Base-by-base conservation (phyloP, 2,797 vertebrate species). In the Austrolebias charrua region DNA sequence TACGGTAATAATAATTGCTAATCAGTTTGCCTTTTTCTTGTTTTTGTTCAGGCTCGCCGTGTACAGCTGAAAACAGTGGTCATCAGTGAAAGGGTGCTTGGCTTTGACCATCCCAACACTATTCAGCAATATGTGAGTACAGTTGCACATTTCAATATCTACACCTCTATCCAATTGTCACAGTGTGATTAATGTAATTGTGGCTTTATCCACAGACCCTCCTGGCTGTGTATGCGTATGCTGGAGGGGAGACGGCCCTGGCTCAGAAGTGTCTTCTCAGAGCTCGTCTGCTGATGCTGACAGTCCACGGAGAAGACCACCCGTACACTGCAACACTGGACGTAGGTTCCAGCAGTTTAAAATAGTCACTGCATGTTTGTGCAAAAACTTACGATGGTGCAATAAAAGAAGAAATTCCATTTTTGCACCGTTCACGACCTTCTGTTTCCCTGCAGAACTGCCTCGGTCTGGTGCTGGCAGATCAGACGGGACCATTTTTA, bases 111-210 rank as follows among this genome's bases (percentile, higher is more conserved):
- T 76, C 90, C 92, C 48, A 88, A 87, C 83, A 92, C 94, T 1
- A 92, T 95, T 78, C 91, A 91, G 78, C 92, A 95, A 89, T 95
- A 95, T 64, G 94, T 94, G 81, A 89, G 94, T 89, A 24, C 2
- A 43, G 8, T 45, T 42, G 4, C 38, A 54, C 5, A 14, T 63
- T 50, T 19, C 12, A 13, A 5, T 19, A 4, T 14, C 20, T 8
- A 52, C 1, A 49, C 40, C 15, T 56, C 13, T n/a, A 14, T 18
- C 24, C 2, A 31, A 20, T 59, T 49, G 12, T 29, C 16, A 14
- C 4, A 14, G 48, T 69, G 14, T 52, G 6, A 54, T 71, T 44
- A 1, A 24, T 53, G 8, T 42, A 2, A 0, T 35, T 52, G 10
- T 65, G 33, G 0, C 76, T 38, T 73, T 51, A 29, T 46, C 11